Evolutionary conservation across 1,140 invertebrate species (phyloP).

Genomic region (Xylocopa sonorina): DNA sequence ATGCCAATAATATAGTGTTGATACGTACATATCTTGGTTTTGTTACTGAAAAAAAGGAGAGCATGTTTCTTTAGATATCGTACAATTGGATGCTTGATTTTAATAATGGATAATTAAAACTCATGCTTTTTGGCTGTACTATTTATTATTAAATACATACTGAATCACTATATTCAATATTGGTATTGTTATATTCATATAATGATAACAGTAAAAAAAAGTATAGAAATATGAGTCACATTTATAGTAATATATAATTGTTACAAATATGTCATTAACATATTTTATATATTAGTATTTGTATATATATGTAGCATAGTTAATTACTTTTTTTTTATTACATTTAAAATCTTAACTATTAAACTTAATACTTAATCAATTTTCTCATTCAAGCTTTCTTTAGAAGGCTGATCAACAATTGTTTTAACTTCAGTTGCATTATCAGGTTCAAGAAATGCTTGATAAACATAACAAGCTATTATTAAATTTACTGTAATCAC

Average conservation of each 20-base stretch:
- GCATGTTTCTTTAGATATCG: slow-evolving; percentile 1
- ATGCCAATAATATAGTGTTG: slow-evolving; percentile 89
- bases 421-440: slow-evolving; percentile 66
- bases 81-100: neutral
- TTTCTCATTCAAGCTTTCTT: slow-evolving; percentile 63
- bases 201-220: slow-evolving; percentile 39
- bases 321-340: slow-evolving; percentile 4
- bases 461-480: slow-evolving; percentile 89
- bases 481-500: slow-evolving; percentile 91
- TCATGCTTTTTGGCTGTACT: slow-evolving; percentile 25
- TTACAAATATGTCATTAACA: slow-evolving; percentile 35
- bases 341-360: slow-evolving; percentile 6
- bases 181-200: slow-evolving; percentile 16
- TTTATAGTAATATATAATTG: slow-evolving; percentile 18
- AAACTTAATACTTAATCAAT: slow-evolving; percentile 31
- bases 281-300: slow-evolving; percentile 1
- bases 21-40: slow-evolving; percentile 93
- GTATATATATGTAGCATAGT: slow-evolving; percentile 11
- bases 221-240: slow-evolving; percentile 27
- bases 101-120: slow-evolving; percentile 46
- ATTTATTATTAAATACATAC: slow-evolving; percentile 54
- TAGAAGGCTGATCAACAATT: slow-evolving; percentile 25
- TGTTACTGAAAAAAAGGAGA: slow-evolving; percentile 73
- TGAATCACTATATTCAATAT: slow-evolving; percentile 21
- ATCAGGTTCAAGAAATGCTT: slow-evolving; percentile 88